Base-by-base conservation (phyloP, 92 coral and sea anemone genomes). In the Montipora capitata region DNA sequence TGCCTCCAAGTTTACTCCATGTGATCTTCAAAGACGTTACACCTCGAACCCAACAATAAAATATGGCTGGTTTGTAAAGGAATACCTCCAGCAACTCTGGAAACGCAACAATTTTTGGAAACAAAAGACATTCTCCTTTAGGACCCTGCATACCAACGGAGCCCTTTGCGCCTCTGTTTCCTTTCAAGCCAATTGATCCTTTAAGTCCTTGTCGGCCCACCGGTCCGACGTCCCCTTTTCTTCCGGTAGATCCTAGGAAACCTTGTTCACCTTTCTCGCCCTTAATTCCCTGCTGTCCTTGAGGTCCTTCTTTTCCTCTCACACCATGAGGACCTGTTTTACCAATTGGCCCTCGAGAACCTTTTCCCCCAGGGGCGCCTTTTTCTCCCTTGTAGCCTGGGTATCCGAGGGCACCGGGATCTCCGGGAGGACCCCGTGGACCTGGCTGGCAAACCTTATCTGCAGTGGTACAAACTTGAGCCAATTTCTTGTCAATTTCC, bases 321-420 rank as follows among this genome's bases (percentile, higher is more conserved):
- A 51, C 48, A 40, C 91, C 94, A 2, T 44, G 92, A 10, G 54
- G 54, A 5, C 94, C 94, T 10, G 44, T 87, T 12, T 41, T 70
- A n/a, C 94, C 95, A 12, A 27, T 14, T 27, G 92, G 89, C 0
- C 95, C 95, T 39, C 40, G 95, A 14, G 86, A 49, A 20, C 94
- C 94, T 3, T 13, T 51, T 5, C 8, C 35, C 67, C 92, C 94
- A 51, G 66, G 78, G 16, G 92, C 85, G 15, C 85, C 77, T 14
- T 81, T 81, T 17, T 81, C 85, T 13, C 85, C 85, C 54, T 81
- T 81, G 54, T 81, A 81, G 12, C 85, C 85, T 10, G 85, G 77
- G 39, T 81, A 81, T 2, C 85, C 85, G 10, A 7, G 85, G 6
- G 66, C 66, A 11, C 85, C 85, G 4, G 52, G 49, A 4, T 13